phyloP scores from a whole-genome alignment of 2,888 invertebrate species.

The Philopedon plagiatum region DNA sequence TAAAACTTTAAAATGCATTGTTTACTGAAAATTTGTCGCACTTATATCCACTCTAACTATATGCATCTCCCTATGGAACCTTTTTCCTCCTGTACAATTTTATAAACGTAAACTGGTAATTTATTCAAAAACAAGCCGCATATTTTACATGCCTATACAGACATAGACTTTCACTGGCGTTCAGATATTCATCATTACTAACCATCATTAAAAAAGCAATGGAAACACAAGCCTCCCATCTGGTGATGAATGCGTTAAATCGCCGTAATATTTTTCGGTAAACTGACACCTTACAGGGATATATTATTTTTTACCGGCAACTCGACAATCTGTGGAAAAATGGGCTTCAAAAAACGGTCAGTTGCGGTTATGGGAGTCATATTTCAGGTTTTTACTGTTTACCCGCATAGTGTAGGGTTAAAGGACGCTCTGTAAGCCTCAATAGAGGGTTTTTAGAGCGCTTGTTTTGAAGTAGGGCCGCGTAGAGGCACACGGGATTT shows the following conservation, averaged over 20 bases:
- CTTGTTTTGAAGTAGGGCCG: too few relatives aligned
- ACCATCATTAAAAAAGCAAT: constrained; percentile 34
- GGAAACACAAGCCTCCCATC: constrained; percentile 43
- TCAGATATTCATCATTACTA: constrained; percentile 32
- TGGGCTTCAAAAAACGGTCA: constrained; percentile 35
- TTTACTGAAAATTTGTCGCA: too few relatives aligned
- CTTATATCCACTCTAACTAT: not conserved
- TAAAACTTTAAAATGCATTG: too few relatives aligned
- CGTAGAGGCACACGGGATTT: too few relatives aligned
- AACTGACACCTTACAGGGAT: constrained; percentile 46
- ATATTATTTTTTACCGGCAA: constrained; percentile 45
- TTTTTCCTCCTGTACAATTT: not conserved
- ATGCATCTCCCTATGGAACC: not conserved
- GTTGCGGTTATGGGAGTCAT: constrained; percentile 27
- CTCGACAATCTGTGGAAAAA: constrained; percentile 46
- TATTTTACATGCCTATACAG: constrained; percentile 34
- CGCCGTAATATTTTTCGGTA: constrained; percentile 48
- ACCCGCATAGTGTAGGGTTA: not conserved
- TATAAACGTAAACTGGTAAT: constrained; percentile 23
- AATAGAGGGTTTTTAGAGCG: too few relatives aligned
- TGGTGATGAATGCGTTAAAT: constrained; percentile 48
- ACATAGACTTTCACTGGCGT: constrained; percentile 27
- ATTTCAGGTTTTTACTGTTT: constrained; percentile 20
- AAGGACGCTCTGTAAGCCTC: not conserved
- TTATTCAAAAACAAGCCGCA: constrained; percentile 37